phyloP scores from a whole-genome alignment of 2,113 vertebrate species.

The Gymnarchus niloticus region DNA sequence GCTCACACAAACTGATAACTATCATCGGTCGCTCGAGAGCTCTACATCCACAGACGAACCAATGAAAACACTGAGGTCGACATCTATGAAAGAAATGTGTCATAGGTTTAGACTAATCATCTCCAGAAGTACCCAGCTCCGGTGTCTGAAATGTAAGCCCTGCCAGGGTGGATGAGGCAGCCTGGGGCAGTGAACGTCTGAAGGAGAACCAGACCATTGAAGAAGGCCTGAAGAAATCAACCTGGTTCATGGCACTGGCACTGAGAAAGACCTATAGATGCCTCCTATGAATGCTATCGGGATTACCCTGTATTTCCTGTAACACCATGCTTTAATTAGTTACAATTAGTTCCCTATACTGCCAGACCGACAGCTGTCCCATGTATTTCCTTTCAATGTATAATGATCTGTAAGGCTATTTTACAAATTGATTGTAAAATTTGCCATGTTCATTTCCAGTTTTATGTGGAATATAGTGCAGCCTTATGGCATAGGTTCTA shows the following conservation, averaged over 20 bases:
- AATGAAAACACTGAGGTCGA: slow-evolving; percentile 97
- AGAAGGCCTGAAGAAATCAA: slow-evolving; percentile 53
- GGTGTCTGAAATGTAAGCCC: slow-evolving; percentile 97
- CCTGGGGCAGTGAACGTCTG: slow-evolving; percentile 82
- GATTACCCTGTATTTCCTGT: neutral
- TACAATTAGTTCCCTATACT: too few species aligned
- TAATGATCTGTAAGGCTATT: too few species aligned
- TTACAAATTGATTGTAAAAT: too few species aligned
- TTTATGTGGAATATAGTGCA: too few species aligned
- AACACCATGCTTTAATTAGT: neutral
- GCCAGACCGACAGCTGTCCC: too few species aligned
- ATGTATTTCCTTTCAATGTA: too few species aligned
- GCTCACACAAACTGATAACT: slow-evolving; percentile 88
- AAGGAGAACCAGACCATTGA: slow-evolving; percentile 78
- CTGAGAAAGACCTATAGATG: neutral
- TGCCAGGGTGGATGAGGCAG: slow-evolving; percentile 81
- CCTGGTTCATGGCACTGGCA: neutral
- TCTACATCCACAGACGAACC: slow-evolving; percentile 99
- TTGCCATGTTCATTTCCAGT: too few species aligned
- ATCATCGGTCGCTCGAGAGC: slow-evolving; percentile 94
- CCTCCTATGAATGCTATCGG: too few species aligned
- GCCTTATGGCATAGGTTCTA: too few species aligned
- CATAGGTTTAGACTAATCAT: slow-evolving; percentile 99
- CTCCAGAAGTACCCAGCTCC: slow-evolving; percentile 98
- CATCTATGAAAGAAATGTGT: slow-evolving; percentile 99